Evolutionary conservation across 2,797 vertebrate species (phyloP), one percentile per base, ranked within the genome.

Genomic region (Gymnodraco acuticeps): DNA sequence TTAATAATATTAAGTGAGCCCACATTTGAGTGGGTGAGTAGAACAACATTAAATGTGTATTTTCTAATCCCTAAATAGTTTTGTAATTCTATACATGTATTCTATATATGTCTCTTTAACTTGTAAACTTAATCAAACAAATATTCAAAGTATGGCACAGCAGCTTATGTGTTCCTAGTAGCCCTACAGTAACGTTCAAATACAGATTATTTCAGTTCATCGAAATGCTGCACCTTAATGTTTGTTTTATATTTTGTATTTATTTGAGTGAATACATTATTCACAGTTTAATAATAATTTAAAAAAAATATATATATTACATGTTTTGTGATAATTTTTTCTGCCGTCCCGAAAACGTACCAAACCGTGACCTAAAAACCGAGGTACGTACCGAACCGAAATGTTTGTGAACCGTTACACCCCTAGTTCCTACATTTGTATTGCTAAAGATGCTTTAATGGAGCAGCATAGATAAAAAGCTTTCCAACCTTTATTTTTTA

Each of bases 81-180:
- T 0, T 9, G 38, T 54, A 31, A 67, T 55, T 17, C 20, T 20
- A 42, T 17, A 61, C n/a, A 56, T 54, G n/a, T n/a, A 67, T 55
- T 17, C 20, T 20, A 42, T 17, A 61, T n/a, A 56, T 54, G 14
- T 46, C 45, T 8, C 16, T 60, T 66, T 9, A 27, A 17, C 46
- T 53, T 61, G 19, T 41, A 9, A 59, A 41, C 27, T 27, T 27
- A 27, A 27, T 27, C 5, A 27, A 27, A 27, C 27, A 17, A 16
- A 20, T 52, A 69, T 59, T 68, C 2, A 58, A 62, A 82, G 63
- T 55, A 65, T 45, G 50, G 23, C 61, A 43, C 43, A 64, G 46
- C 4, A 58, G n/a, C 27, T 67, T 53, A 1, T 5, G 58, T 51
- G 17, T 33, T 67, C 46, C 41, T 27, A 27, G 23, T 27, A 27